Base-by-base conservation (phyloP, 2,888 invertebrate species). In the Leptinotarsa tumamoca region DNA sequence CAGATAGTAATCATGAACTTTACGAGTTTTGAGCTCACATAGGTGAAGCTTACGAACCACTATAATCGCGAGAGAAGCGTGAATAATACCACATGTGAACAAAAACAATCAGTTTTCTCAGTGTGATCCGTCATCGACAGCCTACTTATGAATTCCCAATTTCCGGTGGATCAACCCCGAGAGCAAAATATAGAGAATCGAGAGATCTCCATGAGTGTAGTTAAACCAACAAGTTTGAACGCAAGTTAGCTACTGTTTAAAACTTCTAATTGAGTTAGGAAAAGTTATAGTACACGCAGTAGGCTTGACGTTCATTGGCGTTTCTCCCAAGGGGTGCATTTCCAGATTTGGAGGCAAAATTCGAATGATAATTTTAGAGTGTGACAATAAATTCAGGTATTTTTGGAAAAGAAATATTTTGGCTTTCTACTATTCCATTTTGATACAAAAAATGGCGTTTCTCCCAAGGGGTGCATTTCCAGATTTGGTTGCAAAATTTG, bases 231-330 rank as follows among this genome's bases (percentile, higher is more conserved):
- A 43, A 63, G 33, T 63, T 63, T n/a, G 63, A 43, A 43, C 63
- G 63, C 63, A 63, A 63, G 63, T 63, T 63, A 63, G 43, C 63
- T 63, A 63, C 63, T 63, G 63, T 63, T 63, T 63, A 43, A 63
- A 63, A 63, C 63, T 63, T 63, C n/a, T 63, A 63, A 63, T 63
- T 63, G 63, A 63, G 63, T 63, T 63, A 43, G 63, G 63, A 63
- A 63, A 63, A 63, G 63, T 63, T 63, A 63, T 63, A 63, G 63
- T 63, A 23, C 33, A 27, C 43, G 63, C 63, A 43, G 63, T 63
- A 63, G 63, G 63, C 63, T n/a, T 33, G n/a, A 33, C 43, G n/a
- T 43, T 43, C 63, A 63, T 33, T 14, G 63, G 63, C 63, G 63
- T 63, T 5, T 3, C 63, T 63, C 63, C 63, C 33, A 5, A 63